Conservation (phyloP, 2,888 invertebrate species). For the Chaetoderma sp. region DNA sequence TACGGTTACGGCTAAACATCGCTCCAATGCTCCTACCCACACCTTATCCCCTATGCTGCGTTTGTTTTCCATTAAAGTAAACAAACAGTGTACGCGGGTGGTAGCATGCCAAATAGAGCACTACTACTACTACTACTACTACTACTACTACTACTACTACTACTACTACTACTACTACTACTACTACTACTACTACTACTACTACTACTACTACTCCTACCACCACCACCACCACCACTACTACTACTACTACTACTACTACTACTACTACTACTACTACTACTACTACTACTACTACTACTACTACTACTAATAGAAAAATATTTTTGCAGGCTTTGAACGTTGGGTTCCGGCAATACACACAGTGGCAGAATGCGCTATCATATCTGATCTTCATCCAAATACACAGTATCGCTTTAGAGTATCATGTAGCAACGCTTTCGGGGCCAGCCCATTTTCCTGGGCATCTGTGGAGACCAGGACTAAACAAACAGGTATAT, state of each 20-base stretch:
- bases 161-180: too few relatives aligned
- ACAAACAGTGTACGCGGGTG: too few relatives aligned
- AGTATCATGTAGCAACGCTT: conserved; percentile 87
- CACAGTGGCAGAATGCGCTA: conserved; percentile 92
- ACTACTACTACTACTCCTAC: too few relatives aligned
- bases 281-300: conserved; percentile 10
- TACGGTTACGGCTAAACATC: too few relatives aligned
- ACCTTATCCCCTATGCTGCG: too few relatives aligned
- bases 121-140: conserved; percentile 15
- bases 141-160: conserved; percentile 15
- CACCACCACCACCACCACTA: conserved; percentile 14
- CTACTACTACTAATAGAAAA: not conserved
- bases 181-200: conserved; percentile 19
- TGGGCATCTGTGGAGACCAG: conserved; percentile 82
- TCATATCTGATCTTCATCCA: conserved; percentile 83
- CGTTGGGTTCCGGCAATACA: conserved; percentile 89
- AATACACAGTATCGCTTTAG: conserved; percentile 89
- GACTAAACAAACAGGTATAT: conserved; percentile 72
- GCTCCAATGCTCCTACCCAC: too few relatives aligned
- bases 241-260: conserved; percentile 18
- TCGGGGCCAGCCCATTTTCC: conserved; percentile 94
- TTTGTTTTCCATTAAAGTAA: too few relatives aligned
- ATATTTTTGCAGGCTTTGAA: conserved; percentile 73
- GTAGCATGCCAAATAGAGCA: too few relatives aligned
- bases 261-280: conserved; percentile 21